Percentiles rank a stretch among this genome's conserved stretches.
Conservation (phyloP, 2,797 vertebrate genomes). For the Tragopan temminckii region DNA sequence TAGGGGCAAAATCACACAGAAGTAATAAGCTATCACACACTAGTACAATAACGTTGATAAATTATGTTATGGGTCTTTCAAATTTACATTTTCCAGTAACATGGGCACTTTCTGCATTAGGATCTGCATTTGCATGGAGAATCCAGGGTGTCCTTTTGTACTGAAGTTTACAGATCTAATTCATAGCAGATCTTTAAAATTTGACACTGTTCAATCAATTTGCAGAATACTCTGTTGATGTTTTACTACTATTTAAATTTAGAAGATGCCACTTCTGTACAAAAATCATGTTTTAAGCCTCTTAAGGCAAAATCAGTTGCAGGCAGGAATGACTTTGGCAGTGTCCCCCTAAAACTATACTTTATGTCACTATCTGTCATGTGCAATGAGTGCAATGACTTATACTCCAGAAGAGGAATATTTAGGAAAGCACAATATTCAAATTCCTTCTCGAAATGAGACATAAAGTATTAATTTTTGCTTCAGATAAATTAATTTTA, state of each 20-base stretch:
- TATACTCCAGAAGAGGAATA: neutral
- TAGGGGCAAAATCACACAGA: neutral
- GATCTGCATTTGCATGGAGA: neutral
- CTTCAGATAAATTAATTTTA: neutral
- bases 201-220: neutral
- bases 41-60: neutral
- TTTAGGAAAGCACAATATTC: conserved; percentile 5
- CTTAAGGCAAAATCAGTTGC: conserved; percentile 45
- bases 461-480: neutral
- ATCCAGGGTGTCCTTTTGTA: neutral
- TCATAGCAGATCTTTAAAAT: accelerated
- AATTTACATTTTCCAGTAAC: neutral
- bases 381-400: conserved; percentile 7
- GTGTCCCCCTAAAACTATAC: neutral
- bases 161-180: neutral
- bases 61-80: accelerated
- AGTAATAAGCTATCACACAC: neutral
- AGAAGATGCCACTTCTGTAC: neutral
- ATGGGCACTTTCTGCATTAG: neutral
- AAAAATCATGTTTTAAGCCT: conserved; percentile 10
- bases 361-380: conserved; percentile 26
- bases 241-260: neutral
- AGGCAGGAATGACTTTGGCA: conserved; percentile 46
- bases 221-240: neutral
- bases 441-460: neutral